Evolutionary conservation across 2,888 invertebrate genomes (phyloP).

Genomic region (Ophioninae sp.): DNA sequence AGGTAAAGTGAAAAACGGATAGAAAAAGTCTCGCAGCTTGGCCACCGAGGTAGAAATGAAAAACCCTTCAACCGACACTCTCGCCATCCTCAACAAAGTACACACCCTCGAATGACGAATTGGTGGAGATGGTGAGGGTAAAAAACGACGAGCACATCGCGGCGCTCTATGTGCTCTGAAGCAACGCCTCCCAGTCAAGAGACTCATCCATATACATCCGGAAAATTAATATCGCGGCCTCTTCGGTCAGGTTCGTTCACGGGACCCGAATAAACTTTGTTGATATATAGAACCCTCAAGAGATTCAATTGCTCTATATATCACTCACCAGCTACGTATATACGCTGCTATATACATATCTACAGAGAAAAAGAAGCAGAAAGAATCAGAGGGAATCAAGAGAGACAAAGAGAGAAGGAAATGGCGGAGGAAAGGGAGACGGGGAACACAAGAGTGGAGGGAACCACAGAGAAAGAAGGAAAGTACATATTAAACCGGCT

Average conservation of each 20-base stretch:
- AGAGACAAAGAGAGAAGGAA: background rate
- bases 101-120: constrained; percentile 23
- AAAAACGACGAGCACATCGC: constrained; percentile 11
- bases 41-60: background rate
- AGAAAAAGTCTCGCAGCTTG: background rate
- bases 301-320: constrained; percentile 25
- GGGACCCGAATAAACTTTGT: constrained; percentile 76
- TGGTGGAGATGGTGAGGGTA: background rate
- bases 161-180: constrained; percentile 9
- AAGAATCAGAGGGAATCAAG: background rate
- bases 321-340: constrained; percentile 3
- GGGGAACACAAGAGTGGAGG: too few relatives aligned
- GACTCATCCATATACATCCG: constrained; percentile 80
- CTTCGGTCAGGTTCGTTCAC: constrained; percentile 67
- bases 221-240: constrained; percentile 78
- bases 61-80: constrained; percentile 27
- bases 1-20: background rate
- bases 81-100: constrained; percentile 24
- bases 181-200: constrained; percentile 70
- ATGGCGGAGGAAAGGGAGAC: too few relatives aligned
- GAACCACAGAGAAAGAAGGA: too few relatives aligned
- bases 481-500: background rate
- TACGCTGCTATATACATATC: background rate
- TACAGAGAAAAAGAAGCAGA: background rate
- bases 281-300: constrained; percentile 25